Evolutionary conservation across 2,888 invertebrate species (phyloP).

Genomic region (Troglohyphantes excavatus): DNA sequence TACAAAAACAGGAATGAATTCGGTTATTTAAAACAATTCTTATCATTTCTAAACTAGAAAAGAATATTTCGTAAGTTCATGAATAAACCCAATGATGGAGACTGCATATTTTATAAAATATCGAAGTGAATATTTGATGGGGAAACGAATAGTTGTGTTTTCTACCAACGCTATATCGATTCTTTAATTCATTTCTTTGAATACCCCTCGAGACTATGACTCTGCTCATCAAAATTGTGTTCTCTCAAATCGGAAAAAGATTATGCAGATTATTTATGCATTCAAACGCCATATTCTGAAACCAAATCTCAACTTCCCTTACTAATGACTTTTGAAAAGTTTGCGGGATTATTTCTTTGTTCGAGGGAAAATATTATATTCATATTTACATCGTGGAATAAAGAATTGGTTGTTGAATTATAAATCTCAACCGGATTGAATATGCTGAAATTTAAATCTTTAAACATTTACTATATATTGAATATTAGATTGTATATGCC

Average conservation of each 20-base stretch:
- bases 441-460: no score
- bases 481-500: no score
- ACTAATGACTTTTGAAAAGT: constrained; percentile 16
- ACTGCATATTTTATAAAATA: constrained; percentile 73
- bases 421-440: no score
- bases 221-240: constrained; percentile 20
- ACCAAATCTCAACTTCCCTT: not conserved
- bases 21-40: constrained; percentile 32
- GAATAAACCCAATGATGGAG: constrained; percentile 54
- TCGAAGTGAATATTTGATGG: constrained; percentile 65
- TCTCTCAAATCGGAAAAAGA: constrained; percentile 30
- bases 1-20: not conserved
- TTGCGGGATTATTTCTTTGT: not conserved
- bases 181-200: constrained; percentile 40
- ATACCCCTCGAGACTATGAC: constrained; percentile 17
- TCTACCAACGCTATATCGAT: constrained; percentile 38
- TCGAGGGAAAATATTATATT: no score
- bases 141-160: not conserved
- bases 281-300: constrained; percentile 26
- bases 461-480: no score
- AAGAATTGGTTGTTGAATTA: no score
- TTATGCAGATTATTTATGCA: constrained; percentile 59
- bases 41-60: constrained; percentile 29
- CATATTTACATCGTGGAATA: no score
- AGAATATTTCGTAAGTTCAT: constrained; percentile 50